A percentile compares a stretch with the other conserved stretches of the same genome.
Conservation (phyloP, 2,113 vertebrate species). For the Dasyprocta punctata region DNA sequence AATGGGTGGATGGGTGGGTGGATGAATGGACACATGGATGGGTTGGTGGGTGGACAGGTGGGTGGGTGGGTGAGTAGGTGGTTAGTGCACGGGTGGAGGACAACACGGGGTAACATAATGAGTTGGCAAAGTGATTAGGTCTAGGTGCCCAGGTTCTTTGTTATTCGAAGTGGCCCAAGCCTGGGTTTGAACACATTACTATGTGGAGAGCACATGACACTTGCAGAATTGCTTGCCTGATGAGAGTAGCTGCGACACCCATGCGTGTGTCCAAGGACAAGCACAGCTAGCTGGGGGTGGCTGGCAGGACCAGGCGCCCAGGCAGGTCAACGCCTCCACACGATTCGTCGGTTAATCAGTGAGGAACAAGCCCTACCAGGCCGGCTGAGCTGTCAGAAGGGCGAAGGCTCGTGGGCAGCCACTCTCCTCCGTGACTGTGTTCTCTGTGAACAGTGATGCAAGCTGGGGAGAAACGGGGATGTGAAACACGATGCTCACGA, state of each 20-base stretch:
- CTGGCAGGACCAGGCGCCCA: not conserved
- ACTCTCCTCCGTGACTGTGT: not conserved
- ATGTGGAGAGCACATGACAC: not conserved
- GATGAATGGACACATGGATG: too few species aligned
- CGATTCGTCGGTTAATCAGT: not conserved
- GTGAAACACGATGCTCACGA: not conserved
- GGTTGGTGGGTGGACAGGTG: too few species aligned
- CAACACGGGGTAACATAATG: not conserved
- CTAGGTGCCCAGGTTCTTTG: not conserved
- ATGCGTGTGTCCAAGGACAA: not conserved
- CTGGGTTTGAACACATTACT: not conserved
- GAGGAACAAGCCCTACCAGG: slow-evolving; percentile 8
- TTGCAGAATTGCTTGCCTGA: not conserved
- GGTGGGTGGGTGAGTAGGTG: not conserved
- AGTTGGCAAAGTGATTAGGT: not conserved
- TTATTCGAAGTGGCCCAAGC: not conserved
- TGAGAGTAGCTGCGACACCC: not conserved
- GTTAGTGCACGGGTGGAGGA: not conserved
- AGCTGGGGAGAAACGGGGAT: not conserved
- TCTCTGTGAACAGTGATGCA: not conserved
- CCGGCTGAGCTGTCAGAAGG: not conserved
- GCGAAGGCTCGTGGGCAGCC: not conserved
- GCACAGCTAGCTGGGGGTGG: not conserved
- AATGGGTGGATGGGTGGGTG: too few species aligned
- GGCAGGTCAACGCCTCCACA: not conserved